These are phyloP conservation scores for Ficedula albicollis DNA, from an alignment of 2,797 vertebrate species.

Conservation along the genomic window DNA sequence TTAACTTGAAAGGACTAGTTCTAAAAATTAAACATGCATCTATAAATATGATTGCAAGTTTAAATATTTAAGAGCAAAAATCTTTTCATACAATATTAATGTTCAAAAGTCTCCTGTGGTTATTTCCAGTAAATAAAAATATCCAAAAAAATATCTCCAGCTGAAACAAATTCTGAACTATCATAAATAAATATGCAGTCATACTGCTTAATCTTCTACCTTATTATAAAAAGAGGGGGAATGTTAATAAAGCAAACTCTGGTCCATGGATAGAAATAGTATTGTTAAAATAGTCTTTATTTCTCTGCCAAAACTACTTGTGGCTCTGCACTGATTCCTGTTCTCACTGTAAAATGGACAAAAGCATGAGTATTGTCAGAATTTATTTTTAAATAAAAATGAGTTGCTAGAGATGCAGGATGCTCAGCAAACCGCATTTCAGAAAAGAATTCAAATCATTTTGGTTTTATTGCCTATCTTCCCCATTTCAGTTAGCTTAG, in stretches of 20 bases:
- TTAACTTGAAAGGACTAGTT: neutral
- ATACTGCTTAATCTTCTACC: neutral
- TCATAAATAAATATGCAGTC: conserved; percentile 15
- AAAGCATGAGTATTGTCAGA: neutral
- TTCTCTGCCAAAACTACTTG: conserved; percentile 29
- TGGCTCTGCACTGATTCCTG: neutral
- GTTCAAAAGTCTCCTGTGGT: neutral
- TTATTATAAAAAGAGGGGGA: neutral
- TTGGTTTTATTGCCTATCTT: neutral
- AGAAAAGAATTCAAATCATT: conserved; percentile 45
- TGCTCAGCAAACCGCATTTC: conserved; percentile 29
- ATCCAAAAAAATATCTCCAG: neutral
- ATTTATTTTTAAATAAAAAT: conserved; percentile 55
- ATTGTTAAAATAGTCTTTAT: conserved; percentile 20
- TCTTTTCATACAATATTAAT: conserved; percentile 34
- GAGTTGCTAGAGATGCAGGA: conserved; percentile 10
- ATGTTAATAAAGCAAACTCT: neutral
- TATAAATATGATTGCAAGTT: neutral
- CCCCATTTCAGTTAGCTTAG: neutral
- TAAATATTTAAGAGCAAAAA: neutral
- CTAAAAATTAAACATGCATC: neutral
- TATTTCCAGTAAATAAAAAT: conserved; percentile 47
- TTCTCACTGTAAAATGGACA: conserved; percentile 15
- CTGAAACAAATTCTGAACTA: conserved; percentile 60
- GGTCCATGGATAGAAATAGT: neutral